A percentile compares a stretch with the other conserved stretches of the same genome.
Conservation (phyloP, 2,113 vertebrate genomes). For the Ptilonorhynchus violaceus region DNA sequence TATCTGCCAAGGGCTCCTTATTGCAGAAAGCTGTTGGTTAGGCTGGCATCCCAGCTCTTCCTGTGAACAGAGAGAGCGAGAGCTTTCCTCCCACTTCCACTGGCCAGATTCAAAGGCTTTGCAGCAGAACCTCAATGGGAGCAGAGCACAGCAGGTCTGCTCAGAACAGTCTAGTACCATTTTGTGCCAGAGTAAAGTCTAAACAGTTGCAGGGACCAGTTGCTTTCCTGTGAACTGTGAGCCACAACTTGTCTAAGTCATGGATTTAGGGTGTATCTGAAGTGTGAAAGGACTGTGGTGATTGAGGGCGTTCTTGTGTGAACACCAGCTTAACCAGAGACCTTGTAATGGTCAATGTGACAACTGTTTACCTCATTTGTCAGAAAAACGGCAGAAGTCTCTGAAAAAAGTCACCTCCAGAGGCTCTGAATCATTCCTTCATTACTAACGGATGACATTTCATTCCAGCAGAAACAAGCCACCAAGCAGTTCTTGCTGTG, state of each 20-base stretch:
- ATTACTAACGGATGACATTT: background rate
- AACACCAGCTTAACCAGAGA: background rate
- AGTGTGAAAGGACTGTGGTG: background rate
- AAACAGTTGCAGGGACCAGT: rapidly evolving
- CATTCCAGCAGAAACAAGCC: background rate
- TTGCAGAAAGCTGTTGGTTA: background rate
- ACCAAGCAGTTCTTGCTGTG: background rate
- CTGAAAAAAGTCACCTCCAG: background rate
- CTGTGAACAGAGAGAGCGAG: background rate
- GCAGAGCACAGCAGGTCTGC: background rate
- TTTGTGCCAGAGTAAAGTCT: background rate
- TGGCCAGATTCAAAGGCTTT: background rate
- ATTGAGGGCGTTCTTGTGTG: background rate
- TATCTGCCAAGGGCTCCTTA: background rate
- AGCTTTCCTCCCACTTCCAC: background rate
- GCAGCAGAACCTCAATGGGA: background rate
- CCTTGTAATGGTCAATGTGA: background rate
- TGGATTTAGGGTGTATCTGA: background rate
- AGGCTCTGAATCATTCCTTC: background rate
- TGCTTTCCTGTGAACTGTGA: background rate
- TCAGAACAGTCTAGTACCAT: background rate
- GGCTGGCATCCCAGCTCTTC: background rate
- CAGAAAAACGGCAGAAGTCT: background rate
- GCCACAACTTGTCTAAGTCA: rapidly evolving
- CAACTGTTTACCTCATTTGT: background rate